These are phyloP conservation scores for Asarcornis scutulata DNA, from an alignment of 2,113 vertebrate species.

Conservation along the genomic window DNA sequence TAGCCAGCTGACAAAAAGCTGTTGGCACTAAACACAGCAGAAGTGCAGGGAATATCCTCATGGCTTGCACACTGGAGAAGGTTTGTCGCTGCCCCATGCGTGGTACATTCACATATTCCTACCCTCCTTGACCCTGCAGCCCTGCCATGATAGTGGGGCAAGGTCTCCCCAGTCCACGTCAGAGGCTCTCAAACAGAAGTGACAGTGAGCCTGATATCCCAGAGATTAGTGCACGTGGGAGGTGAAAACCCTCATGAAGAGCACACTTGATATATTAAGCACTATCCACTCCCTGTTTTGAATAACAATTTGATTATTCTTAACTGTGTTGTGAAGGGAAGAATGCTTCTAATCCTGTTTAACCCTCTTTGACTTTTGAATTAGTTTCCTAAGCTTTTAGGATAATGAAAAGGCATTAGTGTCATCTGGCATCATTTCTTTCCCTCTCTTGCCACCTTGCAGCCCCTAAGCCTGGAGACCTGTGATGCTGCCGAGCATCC, in stretches of 20 bases:
- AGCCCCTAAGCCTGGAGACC: background rate
- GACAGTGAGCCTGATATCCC: background rate
- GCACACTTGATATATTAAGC: background rate
- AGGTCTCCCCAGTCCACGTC: background rate
- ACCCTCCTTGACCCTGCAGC: background rate
- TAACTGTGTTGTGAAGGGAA: background rate
- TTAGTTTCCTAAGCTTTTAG: slow-evolving; percentile 41
- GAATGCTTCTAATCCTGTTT: slow-evolving; percentile 40
- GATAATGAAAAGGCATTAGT: slow-evolving; percentile 14
- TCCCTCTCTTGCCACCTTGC: background rate
- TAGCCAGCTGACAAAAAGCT: background rate
- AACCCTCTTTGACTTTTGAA: slow-evolving; percentile 42
- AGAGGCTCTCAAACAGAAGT: fast-evolving
- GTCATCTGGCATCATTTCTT: background rate
- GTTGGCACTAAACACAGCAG: background rate
- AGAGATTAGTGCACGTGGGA: background rate
- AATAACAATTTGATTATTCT: slow-evolving; percentile 48
- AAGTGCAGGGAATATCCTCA: fast-evolving
- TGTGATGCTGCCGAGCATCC: background rate
- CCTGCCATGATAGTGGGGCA: fast-evolving
- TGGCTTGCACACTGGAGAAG: too few species aligned
- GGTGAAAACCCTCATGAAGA: background rate
- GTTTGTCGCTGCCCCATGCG: fast-evolving
- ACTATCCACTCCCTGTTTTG: background rate
- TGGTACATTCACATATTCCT: too few species aligned